Evolutionary conservation across 2,113 vertebrate species (phyloP).

Genomic region (Polypterus bichir): DNA sequence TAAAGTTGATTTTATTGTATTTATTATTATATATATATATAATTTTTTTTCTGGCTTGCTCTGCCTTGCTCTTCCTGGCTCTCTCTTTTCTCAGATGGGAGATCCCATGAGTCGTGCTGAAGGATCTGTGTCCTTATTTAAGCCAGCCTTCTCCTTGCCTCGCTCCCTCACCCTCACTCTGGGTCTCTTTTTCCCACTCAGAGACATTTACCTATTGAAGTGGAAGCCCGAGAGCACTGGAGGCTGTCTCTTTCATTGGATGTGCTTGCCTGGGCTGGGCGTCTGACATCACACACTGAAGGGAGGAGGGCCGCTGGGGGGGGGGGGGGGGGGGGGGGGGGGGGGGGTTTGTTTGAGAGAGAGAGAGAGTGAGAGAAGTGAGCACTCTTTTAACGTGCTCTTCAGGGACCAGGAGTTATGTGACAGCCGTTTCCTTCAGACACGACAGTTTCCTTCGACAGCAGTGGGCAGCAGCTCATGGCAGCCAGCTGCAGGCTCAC

Average conservation of each 20-base stretch:
- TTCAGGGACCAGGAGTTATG: slow-evolving; percentile 15
- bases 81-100: slow-evolving; percentile 20
- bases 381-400: neutral
- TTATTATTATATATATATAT: slow-evolving; percentile 19
- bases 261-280: slow-evolving; percentile 17
- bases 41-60: slow-evolving; percentile 10
- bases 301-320: neutral
- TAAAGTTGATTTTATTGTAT: slow-evolving; percentile 20
- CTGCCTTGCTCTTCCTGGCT: slow-evolving; percentile 7
- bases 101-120: slow-evolving; percentile 26
- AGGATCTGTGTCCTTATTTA: slow-evolving; percentile 19
- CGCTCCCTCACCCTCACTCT: slow-evolving; percentile 13
- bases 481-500: too few species aligned
- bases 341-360: neutral
- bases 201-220: slow-evolving; percentile 39
- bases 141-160: slow-evolving; percentile 12
- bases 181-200: slow-evolving; percentile 31
- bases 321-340: neutral
- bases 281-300: neutral
- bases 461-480: too few species aligned
- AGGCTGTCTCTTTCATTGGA: slow-evolving; percentile 22
- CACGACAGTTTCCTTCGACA: too few species aligned
- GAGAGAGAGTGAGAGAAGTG: neutral
- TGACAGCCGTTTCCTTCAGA: too few species aligned
- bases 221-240: slow-evolving; percentile 21